Percentiles rank a stretch among this genome's conserved stretches.
Evolutionary conservation across 2,113 vertebrate species (phyloP).

Genomic region (Xenopus laevis): DNA sequence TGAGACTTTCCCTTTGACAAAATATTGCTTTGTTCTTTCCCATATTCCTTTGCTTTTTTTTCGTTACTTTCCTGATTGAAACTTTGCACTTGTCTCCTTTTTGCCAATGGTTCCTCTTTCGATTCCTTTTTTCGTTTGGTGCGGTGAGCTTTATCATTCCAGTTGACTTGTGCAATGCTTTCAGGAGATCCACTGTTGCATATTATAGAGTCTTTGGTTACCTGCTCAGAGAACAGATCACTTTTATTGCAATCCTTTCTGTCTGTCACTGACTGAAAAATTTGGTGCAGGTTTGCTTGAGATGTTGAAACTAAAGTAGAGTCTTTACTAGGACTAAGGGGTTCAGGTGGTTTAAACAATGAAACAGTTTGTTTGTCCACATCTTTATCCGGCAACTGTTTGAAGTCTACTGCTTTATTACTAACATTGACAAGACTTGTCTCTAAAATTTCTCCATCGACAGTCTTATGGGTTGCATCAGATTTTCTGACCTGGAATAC

Average conservation of each 20-base stretch:
- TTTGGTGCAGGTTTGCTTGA: slow-evolving; percentile 35
- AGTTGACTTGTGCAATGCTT: neutral
- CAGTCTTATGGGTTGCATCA: no score
- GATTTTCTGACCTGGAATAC: no score
- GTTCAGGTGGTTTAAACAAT: neutral
- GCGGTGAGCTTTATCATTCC: slow-evolving; percentile 19
- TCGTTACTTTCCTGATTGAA: slow-evolving; percentile 39
- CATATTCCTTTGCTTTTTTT: slow-evolving; percentile 46
- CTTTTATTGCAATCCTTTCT: neutral
- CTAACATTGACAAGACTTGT: no score
- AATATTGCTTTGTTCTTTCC: slow-evolving; percentile 50
- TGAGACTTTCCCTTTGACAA: slow-evolving; percentile 41
- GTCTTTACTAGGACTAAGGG: neutral
- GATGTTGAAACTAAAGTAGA: neutral
- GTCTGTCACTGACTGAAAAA: neutral
- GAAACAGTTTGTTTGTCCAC: neutral
- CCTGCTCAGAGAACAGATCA: neutral
- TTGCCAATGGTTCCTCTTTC: slow-evolving; percentile 54
- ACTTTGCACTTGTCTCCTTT: slow-evolving; percentile 59
- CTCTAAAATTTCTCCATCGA: no score
- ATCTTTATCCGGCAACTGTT: neutral
- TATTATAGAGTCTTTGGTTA: neutral
- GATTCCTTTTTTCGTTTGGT: slow-evolving; percentile 48
- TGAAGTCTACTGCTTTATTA: no score
- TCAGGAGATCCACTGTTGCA: slow-evolving; percentile 5